phyloP scores from a whole-genome alignment of 2,113 vertebrate species.

The Neopipo cinnamomea region DNA sequence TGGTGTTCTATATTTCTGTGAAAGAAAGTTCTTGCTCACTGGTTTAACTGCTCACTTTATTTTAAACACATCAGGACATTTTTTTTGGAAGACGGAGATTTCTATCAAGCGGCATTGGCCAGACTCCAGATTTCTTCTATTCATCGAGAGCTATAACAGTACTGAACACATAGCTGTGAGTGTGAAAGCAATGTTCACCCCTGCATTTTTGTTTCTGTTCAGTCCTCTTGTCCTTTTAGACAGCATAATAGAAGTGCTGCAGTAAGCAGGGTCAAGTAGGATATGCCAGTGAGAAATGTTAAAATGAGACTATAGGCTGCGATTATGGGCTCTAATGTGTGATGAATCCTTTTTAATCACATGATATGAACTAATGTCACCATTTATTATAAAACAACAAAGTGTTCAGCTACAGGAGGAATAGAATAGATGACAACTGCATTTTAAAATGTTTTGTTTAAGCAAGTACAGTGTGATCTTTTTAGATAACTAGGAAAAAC shows the following conservation, averaged over 20 bases:
- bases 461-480: slow-evolving; percentile 58
- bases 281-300: slow-evolving; percentile 77
- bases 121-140: slow-evolving; percentile 84
- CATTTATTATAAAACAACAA: slow-evolving; percentile 89
- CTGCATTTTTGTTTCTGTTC: slow-evolving; percentile 87
- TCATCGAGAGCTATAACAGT: slow-evolving; percentile 74
- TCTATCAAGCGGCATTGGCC: slow-evolving; percentile 76
- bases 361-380: slow-evolving; percentile 89
- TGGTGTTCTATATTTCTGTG: neutral
- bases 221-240: slow-evolving; percentile 85
- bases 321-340: slow-evolving; percentile 84
- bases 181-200: slow-evolving; percentile 88
- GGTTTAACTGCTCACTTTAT: slow-evolving; percentile 7
- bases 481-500: slow-evolving; percentile 61
- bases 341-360: slow-evolving; percentile 86
- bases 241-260: slow-evolving; percentile 88
- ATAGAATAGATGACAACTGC: slow-evolving; percentile 87
- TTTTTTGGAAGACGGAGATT: slow-evolving; percentile 69
- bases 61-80: slow-evolving; percentile 58
- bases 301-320: slow-evolving; percentile 83
- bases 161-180: slow-evolving; percentile 64
- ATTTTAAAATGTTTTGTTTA: slow-evolving; percentile 80
- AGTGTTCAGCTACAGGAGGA: slow-evolving; percentile 72
- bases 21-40: neutral
- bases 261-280: slow-evolving; percentile 91